Evolutionary conservation across 2,888 invertebrate genomes (phyloP).

Genomic region (Harpalus rufipes): DNA sequence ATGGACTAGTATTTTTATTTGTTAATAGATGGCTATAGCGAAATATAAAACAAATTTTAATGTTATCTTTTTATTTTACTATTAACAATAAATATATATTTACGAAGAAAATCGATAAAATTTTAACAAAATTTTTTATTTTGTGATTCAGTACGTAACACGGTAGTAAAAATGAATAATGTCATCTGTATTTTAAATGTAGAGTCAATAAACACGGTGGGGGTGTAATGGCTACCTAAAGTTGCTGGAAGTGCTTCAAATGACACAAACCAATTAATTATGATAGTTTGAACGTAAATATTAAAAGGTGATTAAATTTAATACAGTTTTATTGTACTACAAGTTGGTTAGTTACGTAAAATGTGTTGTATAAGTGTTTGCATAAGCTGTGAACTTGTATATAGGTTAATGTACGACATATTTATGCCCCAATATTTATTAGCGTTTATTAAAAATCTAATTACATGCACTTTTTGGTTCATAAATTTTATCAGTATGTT

Average conservation of each 20-base stretch:
- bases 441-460: conserved; percentile 54
- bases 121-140: conserved; percentile 21
- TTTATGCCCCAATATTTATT: conserved; percentile 63
- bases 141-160: conserved; percentile 10
- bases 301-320: conserved; percentile 71
- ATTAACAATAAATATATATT: conserved; percentile 34
- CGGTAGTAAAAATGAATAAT: conserved; percentile 38
- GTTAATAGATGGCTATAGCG: conserved; percentile 19
- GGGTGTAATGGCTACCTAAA: conserved; percentile 77
- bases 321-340: conserved; percentile 14
- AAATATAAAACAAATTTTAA: conserved; percentile 45
- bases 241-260: conserved; percentile 74
- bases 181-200: conserved; percentile 56
- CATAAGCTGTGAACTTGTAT: conserved; percentile 55
- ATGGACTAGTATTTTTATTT: background rate
- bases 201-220: conserved; percentile 72
- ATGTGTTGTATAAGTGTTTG: conserved; percentile 53
- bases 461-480: conserved; percentile 25
- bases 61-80: conserved; percentile 45
- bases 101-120: conserved; percentile 20
- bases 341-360: conserved; percentile 26
- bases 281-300: conserved; percentile 67
- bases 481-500: conserved; percentile 39
- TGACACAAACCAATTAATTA: conserved; percentile 70
- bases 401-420: conserved; percentile 67